Conservation (phyloP, 2,888 invertebrate species). For the Phaedon cochleariae region DNA sequence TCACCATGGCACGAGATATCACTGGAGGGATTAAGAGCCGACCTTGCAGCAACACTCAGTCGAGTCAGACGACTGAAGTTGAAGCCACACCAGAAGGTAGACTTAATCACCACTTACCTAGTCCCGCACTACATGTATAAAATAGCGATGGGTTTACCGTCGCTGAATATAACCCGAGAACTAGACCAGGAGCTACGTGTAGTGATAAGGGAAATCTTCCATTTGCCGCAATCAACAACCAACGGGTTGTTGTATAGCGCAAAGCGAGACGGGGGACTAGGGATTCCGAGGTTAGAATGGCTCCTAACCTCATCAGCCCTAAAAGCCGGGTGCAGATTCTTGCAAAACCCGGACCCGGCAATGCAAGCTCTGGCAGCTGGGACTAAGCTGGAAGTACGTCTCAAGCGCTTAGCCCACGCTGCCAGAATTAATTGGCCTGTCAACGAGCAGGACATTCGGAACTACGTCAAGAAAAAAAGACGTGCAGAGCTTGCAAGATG, state of each 20-base stretch:
- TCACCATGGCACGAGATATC: constrained; percentile 45
- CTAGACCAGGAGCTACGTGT: constrained; percentile 48
- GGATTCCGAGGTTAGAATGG: no score
- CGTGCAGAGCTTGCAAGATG: no score
- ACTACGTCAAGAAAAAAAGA: constrained; percentile 25
- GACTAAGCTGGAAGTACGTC: constrained; percentile 47
- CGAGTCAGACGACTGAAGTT: constrained; percentile 48
- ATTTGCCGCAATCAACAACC: constrained; percentile 46
- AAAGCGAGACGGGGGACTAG: no score
- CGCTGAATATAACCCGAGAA: constrained; percentile 33
- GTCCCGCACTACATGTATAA: constrained; percentile 56
- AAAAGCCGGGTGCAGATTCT: no score
- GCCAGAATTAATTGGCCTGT: no score
- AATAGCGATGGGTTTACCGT: constrained; percentile 50
- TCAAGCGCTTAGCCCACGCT: constrained; percentile 11
- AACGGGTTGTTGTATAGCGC: constrained; percentile 46
- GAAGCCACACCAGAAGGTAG: constrained; percentile 57
- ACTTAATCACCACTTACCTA: constrained; percentile 53
- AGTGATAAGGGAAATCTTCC: constrained; percentile 44
- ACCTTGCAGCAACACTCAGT: constrained; percentile 24
- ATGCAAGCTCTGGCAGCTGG: constrained; percentile 45
- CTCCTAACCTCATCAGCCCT: no score
- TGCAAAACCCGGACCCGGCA: constrained; percentile 41
- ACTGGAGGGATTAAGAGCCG: constrained; percentile 27
- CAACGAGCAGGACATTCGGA: neutral